Evolutionary conservation across 2,113 vertebrate genomes (phyloP), one percentile per base, ranked within the genome.

Genomic region (Semicossyphus pulcher): DNA sequence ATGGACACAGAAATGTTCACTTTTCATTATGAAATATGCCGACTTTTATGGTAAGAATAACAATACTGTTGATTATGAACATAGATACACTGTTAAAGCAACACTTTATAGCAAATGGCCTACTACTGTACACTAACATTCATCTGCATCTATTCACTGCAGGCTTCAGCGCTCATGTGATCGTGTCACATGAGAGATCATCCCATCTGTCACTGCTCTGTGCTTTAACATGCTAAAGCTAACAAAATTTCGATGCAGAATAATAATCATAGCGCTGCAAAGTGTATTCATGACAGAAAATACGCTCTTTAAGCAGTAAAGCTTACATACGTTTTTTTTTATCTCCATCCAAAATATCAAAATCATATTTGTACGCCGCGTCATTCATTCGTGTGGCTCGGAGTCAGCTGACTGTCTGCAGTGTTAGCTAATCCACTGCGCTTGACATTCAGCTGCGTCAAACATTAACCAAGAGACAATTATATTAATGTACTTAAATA

Each of bases 161-260:
- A 29, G 26, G 28, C 62, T 39, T n/a, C 56, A 32, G 3, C 32
- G 51, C 14, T 12, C 1, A 93, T 87, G 90, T 93, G 92, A 93
- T 18, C 3, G 4, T 60, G 59, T 94, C 93, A 93, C 89, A 88
- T 94, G 92, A 89, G 15, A 16, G 26, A 64, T 74, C 71, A 79
- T 65, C 63, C 59, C 79, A 73, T 79, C 79, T 86, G 80, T 76
- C 81, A 54, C 48, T 65, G 44, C 53, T 18, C 16, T 36, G 29
- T 4, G n/a, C 52, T 4, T 15, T 21, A 15, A 28, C 9, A 25
- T 12, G 18, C 51, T 56, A 5, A 23, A 10, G 12, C 16, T n/a
- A 16, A 1, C 9, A n/a, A 10, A 7, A 36, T 11, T 1, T 20
- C 3, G 0, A 44, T 21, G 10, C 11, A 36, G 1, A 3, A 1